Evolutionary conservation across 2,888 invertebrate genomes (phyloP).

Genomic region (Archips crataeganus): DNA sequence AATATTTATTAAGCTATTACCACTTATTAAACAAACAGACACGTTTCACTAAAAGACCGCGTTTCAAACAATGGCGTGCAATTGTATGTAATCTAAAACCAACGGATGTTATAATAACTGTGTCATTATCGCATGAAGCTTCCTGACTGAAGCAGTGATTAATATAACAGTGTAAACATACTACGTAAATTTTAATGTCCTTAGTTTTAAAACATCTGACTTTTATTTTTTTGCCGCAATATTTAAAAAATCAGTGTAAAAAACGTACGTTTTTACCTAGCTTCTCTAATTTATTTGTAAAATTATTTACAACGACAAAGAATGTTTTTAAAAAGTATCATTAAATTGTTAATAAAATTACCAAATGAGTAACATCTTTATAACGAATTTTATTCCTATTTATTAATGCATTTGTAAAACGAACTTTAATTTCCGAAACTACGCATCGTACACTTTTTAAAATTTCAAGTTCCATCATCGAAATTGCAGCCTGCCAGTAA

Average conservation of each 20-base stretch:
- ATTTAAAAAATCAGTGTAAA: too few relatives aligned
- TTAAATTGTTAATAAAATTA: too few relatives aligned
- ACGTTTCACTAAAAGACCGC: neutral
- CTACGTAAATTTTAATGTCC: neutral
- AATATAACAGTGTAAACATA: neutral
- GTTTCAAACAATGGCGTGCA: neutral
- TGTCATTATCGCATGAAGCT: constrained; percentile 8
- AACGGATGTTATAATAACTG: constrained; percentile 14
- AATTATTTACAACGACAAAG: neutral
- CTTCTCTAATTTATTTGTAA: too few relatives aligned
- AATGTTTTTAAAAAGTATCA: too few relatives aligned
- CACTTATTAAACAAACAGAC: constrained; percentile 1
- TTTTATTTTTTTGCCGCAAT: neutral
- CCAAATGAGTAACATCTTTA: too few relatives aligned
- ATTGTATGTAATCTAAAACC: constrained; percentile 18
- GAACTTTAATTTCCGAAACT: neutral
- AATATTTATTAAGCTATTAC: neutral
- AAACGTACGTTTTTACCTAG: too few relatives aligned
- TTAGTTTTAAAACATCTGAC: constrained; percentile 9
- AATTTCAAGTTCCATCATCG: neutral
- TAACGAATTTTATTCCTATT: too few relatives aligned
- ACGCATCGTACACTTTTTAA: neutral
- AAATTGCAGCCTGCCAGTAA: neutral
- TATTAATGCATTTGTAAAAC: neutral
- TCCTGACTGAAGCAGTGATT: constrained; percentile 12